phyloP scores from a whole-genome alignment of 2,888 invertebrate genomes.

The Callyntrura guangdongensis region DNA sequence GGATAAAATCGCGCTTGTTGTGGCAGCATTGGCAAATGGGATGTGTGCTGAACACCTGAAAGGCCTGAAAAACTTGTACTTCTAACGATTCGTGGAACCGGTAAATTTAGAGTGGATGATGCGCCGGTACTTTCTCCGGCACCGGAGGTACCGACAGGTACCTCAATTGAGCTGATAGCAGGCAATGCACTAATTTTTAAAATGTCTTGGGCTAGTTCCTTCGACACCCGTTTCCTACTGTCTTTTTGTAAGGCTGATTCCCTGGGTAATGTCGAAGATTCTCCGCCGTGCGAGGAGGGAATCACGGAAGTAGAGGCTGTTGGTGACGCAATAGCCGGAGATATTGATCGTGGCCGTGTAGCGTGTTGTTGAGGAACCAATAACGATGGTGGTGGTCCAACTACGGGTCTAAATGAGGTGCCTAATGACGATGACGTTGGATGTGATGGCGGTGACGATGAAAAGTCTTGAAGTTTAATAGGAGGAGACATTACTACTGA shows the following conservation, averaged over 20 bases:
- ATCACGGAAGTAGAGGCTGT: neutral
- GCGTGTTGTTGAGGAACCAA: neutral
- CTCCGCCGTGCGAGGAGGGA: neutral
- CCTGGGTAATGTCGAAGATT: conserved; percentile 30
- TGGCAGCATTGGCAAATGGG: conserved; percentile 78
- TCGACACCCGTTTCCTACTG: conserved; percentile 48
- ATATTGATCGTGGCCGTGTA: neutral
- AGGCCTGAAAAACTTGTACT: conserved; percentile 84
- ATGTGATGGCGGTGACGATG: neutral
- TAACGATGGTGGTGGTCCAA: neutral
- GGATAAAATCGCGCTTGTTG: conserved; percentile 70
- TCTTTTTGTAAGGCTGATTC: conserved; percentile 33
- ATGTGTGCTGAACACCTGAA: conserved; percentile 79
- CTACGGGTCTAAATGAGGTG: neutral
- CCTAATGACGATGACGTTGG: conserved; percentile 1
- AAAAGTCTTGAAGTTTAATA: conserved; percentile 25
- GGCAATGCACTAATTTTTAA: conserved; percentile 62
- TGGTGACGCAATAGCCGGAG: neutral
- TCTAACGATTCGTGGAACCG: conserved; percentile 79
- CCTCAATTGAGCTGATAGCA: conserved; percentile 77
- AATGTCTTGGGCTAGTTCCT: conserved; percentile 68
- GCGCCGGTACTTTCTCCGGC: neutral
- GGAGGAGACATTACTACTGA: neutral
- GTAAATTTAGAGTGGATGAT: conserved; percentile 53
- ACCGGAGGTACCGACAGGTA: conserved; percentile 53